Evolutionary conservation across 1,140 invertebrate species (phyloP).

Genomic region (Mizuhopecten yessoensis): DNA sequence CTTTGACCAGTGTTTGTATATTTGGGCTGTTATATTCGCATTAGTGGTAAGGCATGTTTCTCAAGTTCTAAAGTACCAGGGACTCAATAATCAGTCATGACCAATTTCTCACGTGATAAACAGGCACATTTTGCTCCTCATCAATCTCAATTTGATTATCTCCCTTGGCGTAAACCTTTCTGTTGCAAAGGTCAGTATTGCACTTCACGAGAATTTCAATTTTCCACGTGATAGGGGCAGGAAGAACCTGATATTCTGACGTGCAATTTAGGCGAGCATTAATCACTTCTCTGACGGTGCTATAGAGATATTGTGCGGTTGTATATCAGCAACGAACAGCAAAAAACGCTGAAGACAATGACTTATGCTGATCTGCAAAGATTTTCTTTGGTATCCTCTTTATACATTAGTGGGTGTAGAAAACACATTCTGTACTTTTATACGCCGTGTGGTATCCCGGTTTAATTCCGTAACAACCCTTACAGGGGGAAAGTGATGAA

Average conservation of each 20-base stretch:
- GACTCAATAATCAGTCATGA: background rate
- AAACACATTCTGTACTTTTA: background rate
- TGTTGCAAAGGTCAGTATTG: background rate
- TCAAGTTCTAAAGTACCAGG: background rate
- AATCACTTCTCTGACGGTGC: background rate
- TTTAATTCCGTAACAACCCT: background rate
- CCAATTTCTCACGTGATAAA: slow-evolving; percentile 5
- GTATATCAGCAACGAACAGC: background rate
- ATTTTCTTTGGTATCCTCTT: background rate
- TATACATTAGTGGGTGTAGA: background rate
- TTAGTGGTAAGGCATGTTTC: background rate
- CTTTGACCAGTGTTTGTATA: background rate
- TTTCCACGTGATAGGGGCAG: background rate
- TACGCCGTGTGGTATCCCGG: background rate
- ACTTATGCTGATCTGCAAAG: background rate
- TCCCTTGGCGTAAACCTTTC: background rate
- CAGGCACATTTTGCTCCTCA: background rate
- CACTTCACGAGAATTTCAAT: background rate
- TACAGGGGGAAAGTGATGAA: background rate
- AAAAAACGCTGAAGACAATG: background rate
- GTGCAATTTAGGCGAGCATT: slow-evolving; percentile 9
- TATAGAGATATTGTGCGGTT: background rate
- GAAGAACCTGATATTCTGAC: background rate
- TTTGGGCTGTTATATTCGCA: background rate
- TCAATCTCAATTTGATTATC: slow-evolving; percentile 34